A percentile compares a stretch with the other conserved stretches of the same genome.
phyloP scores from a whole-genome alignment of 2,797 vertebrate genomes.

The Amphiprion clarkii region DNA sequence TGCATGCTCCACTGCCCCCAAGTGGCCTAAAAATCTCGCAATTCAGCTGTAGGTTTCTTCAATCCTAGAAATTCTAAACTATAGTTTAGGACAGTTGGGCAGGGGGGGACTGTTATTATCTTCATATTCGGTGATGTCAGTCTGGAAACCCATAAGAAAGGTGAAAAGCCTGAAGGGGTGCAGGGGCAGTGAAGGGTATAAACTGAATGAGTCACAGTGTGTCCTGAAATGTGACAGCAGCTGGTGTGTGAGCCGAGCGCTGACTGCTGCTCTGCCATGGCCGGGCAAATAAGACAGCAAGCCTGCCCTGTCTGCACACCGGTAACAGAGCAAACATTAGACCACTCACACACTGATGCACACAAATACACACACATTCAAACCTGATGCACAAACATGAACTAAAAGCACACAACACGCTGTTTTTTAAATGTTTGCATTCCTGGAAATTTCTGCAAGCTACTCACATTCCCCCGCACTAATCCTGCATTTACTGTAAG shows the following conservation, averaged over 20 bases:
- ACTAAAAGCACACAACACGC: conserved; percentile 1
- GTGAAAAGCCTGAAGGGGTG: conserved; percentile 55
- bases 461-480: conserved; percentile 36
- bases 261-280: conserved; percentile 38
- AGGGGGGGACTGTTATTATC: conserved; percentile 6
- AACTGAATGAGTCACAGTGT: conserved; percentile 62
- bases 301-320: conserved; percentile 13
- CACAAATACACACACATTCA: background rate
- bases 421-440: conserved; percentile 33
- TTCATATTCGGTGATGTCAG: conserved; percentile 49
- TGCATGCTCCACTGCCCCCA: background rate
- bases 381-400: background rate
- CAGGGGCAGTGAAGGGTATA: conserved; percentile 61
- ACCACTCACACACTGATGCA: background rate
- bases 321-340: conserved; percentile 18
- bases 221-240: conserved; percentile 58
- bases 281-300: conserved; percentile 35
- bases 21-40: background rate
- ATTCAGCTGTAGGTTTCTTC: background rate
- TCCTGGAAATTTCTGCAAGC: conserved; percentile 55
- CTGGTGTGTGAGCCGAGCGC: conserved; percentile 57
- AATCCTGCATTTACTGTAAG: conserved; percentile 67
- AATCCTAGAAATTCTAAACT: background rate
- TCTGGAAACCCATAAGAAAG: conserved; percentile 42
- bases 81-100: no score